Base-by-base conservation (phyloP, 2,888 invertebrate species). In the Acanthosepion esculentum region DNA sequence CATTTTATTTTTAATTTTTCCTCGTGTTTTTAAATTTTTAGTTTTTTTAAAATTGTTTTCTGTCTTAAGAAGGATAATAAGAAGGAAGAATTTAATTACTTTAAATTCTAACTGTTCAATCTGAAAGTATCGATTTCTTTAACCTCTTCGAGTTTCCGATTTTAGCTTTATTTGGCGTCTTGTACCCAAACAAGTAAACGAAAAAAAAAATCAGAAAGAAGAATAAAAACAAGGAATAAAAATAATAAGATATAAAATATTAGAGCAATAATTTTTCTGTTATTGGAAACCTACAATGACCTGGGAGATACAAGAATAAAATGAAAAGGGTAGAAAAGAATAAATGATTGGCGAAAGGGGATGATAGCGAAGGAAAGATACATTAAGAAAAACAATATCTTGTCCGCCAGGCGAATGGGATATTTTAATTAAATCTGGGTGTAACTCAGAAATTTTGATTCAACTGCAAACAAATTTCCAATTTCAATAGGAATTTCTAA, bases 221-320 rank as follows among this genome's bases (percentile, higher is more conserved):
- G 29, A n/a, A 78, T n/a, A 7, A n/a, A 78, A 78, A 78, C 10
- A 12, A 15, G 12, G n/a, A 7, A n/a, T 0, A 29, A 78, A 78
- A 78, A 41, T 41, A 41, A 41, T 41, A 41, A 78, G 10, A 78
- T n/a, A n/a, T n/a, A 78, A 78, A n/a, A 78, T 78, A 12, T 78
- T 78, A 2, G 15, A n/a, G 78, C n/a, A n/a, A 78, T 78, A 78
- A 33, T n/a, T 78, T 18, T 78, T 33, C 15, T 78, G 78, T 78
- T 78, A 78, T 78, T 78, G 78, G 78, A 78, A 78, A 78, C n/a
- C n/a, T 78, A 78, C 78, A n/a, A n/a, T 78, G 78, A 78, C 78
- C 78, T 78, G n/a, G 4, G 78, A 78, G 78, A 78, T n/a, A 78
- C n/a, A 78, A 33, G 33, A 18, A 15, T 78, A n/a, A 78, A 78